phyloP scores from a whole-genome alignment of 2,113 vertebrate genomes.

The Neodontobutis hainanensis region DNA sequence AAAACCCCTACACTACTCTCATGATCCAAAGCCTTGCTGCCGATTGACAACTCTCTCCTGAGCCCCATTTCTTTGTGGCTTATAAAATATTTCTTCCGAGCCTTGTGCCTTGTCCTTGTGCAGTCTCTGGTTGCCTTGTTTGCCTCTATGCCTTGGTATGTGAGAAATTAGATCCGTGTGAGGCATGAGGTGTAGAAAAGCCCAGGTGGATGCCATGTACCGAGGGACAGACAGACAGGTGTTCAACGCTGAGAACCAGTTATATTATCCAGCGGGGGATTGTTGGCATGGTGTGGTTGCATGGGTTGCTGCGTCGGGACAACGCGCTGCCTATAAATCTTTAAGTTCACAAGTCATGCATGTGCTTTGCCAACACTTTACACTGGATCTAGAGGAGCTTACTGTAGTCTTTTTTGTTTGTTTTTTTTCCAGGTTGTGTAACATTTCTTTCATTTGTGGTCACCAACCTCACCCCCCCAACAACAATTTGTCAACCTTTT shows the following conservation, averaged over 20 bases:
- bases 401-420: too few relatives aligned
- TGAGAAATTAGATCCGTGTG: constrained; percentile 57
- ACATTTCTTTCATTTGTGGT: too few relatives aligned
- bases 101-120: constrained; percentile 33
- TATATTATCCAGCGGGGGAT: constrained; percentile 41
- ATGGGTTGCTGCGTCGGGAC: constrained; percentile 24
- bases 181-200: constrained; percentile 45
- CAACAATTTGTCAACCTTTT: too few relatives aligned
- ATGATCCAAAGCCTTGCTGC: constrained; percentile 18
- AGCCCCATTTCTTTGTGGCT: constrained; percentile 41
- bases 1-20: constrained; percentile 10
- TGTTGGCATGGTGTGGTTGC: constrained; percentile 31
- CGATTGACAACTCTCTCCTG: background rate
- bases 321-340: constrained; percentile 39
- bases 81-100: constrained; percentile 69
- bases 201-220: constrained; percentile 28
- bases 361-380: constrained; percentile 14
- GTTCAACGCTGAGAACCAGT: constrained; percentile 37
- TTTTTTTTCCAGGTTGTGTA: too few relatives aligned
- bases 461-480: too few relatives aligned
- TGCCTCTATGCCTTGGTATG: constrained; percentile 25
- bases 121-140: constrained; percentile 60
- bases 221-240: constrained; percentile 42
- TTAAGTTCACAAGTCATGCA: constrained; percentile 31
- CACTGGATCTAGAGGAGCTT: constrained; percentile 6